Base-by-base conservation (phyloP, 2,888 invertebrate species). In the Lasioglossum leucozonium region DNA sequence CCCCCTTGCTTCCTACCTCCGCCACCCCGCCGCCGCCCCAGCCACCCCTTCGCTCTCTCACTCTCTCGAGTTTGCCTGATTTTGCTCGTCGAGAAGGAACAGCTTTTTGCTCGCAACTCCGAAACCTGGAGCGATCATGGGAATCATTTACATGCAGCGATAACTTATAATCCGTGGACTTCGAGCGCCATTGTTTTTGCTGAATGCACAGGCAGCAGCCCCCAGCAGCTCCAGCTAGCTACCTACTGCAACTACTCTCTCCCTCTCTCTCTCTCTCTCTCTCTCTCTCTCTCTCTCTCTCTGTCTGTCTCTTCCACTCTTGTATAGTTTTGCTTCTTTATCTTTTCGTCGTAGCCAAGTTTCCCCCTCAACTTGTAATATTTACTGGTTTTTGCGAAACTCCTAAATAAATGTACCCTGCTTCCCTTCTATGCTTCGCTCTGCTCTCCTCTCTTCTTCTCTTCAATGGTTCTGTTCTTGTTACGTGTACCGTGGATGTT, bases 1-100 rank as follows among this genome's bases (percentile, higher is more conserved):
- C 76, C 85, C 88, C 88, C 85, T 89, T 69, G 83, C 87, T 84
- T 84, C 86, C 88, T 72, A 79, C 84, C 80, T 72, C 89, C 76
- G 22, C 22, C 51, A 8, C 51, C 22, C 8, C 22, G n/a, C 51
- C 72, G 2, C 34, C 2, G 34, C 34, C 77, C 74, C 67, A 77
- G 58, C 72, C 62, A 8, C 86, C 88, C 87, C 89, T 58, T 82
- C 83, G 79, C 80, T 84, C 88, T 72, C 77, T 82, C 79, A 67
- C 77, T 72, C 79, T 67, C 77, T 71, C 82, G 76, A 87, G 85
- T 77, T 86, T 84, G 82, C 86, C 83, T 88, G 86, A 86, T 88
- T 86, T 88, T 86, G 88, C 80, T 86, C 86, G 80, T 75, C 80
- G 86, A 77, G 84, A 79, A 88, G 80, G 80, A 84, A 65, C 83